Evolutionary conservation across 2,888 invertebrate species (phyloP), one percentile per base, ranked within the genome.

Genomic region (Neocrepidodera transversa): DNA sequence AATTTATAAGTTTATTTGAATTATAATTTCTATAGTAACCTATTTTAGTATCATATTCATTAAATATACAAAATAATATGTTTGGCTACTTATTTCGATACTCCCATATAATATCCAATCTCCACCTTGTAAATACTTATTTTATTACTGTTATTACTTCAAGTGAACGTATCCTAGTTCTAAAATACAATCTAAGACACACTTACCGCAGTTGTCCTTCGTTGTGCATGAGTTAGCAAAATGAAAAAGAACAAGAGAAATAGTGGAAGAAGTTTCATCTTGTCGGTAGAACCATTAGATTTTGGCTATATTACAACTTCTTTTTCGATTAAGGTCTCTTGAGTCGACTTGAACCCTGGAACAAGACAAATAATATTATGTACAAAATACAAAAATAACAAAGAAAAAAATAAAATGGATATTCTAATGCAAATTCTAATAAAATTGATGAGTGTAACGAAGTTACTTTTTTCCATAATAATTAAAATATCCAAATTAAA

Each of bases 201-300:
- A 54, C 60, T 55, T 45, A 55, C 51, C 11, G 45, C 42, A 14
- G 55, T 55, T 38, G 60, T 55, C 51, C 60, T 60, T 54, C 60
- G 47, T 28, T 60, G 60, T 16, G 60, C 60, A 30, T 60, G 43
- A 40, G 32, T 45, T 7, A 42, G 26, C 23, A 55, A 17, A 30
- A 54, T 36, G 18, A 60, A 20, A 45, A 50, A 60, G 26, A 60
- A 54, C 20, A 60, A 36, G 17, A 60, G 51, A 36, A 55, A 55
- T 38, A 49, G 36, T 42, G 51, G 55, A 51, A 43, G 50, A n/a
- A 60, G 17, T 45, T 50, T 60, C 60, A 60, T 60, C 50, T 60
- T 55, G 55, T 42, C 18, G 36, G 43, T n/a, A 23, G 30, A 38
- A 11, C 23, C 58, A 58, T 58, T 47, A 60, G 50, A 30, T 55